A percentile compares a stretch with the other conserved stretches of the same genome.
Conservation (phyloP, 2,888 invertebrate genomes). For the Oligia latruncula region DNA sequence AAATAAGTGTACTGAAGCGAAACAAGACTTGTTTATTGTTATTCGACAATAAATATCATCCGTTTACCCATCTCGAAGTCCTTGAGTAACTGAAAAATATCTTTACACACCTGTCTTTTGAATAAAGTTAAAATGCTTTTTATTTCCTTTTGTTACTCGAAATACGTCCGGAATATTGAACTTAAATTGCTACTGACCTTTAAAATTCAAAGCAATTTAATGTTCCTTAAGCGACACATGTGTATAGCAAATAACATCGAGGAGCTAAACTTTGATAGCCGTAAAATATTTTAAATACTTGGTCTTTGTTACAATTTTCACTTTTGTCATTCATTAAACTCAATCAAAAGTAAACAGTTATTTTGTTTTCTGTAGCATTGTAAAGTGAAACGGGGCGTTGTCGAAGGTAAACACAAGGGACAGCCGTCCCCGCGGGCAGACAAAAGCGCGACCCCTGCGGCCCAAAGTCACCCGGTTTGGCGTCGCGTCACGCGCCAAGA, state of each 20-base stretch:
- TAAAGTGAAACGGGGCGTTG: conserved; percentile 76
- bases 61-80: conserved; percentile 65
- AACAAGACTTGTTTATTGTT: conserved; percentile 63
- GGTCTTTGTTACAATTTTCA: conserved; percentile 5
- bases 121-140: conserved; percentile 64
- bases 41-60: conserved; percentile 65
- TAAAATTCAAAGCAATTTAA: conserved; percentile 47
- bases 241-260: conserved; percentile 10
- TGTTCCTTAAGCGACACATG: conserved; percentile 6
- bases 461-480: conserved; percentile 64
- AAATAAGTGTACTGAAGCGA: conserved; percentile 63
- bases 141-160: conserved; percentile 60
- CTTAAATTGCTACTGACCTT: conserved; percentile 63
- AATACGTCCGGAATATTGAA: conserved; percentile 61
- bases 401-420: conserved; percentile 78
- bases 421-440: conserved; percentile 74
- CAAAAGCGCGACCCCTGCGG: conserved; percentile 78
- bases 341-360: conserved; percentile 37
- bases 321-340: conserved; percentile 35
- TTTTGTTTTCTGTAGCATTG: conserved; percentile 70
- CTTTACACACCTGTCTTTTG: conserved; percentile 68
- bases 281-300: not conserved
- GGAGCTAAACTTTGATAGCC: not conserved
- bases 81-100: conserved; percentile 65
- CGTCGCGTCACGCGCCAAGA: conserved; percentile 73